Evolutionary conservation across 2,113 vertebrate genomes (phyloP).

Genomic region (Apodemus sylvaticus): DNA sequence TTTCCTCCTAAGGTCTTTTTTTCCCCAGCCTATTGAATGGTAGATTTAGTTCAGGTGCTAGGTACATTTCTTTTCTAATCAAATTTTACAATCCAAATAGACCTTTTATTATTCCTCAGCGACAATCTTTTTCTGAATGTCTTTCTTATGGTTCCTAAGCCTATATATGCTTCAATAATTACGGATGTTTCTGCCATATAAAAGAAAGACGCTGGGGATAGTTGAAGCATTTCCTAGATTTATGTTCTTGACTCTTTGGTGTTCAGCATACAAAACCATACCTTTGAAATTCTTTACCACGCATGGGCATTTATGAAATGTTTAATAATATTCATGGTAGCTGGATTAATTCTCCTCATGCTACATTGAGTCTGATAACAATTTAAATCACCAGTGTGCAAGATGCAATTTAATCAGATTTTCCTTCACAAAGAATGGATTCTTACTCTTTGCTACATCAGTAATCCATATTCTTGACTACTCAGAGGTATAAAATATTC

Average conservation of each 20-base stretch:
- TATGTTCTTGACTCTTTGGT: slow-evolving; percentile 37
- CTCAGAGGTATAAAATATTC: slow-evolving; percentile 19
- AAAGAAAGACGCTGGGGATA: background rate
- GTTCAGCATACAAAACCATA: slow-evolving; percentile 34
- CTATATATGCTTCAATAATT: slow-evolving; percentile 46
- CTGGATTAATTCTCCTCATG: slow-evolving; percentile 48
- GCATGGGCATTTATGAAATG: slow-evolving; percentile 52
- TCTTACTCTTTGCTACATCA: slow-evolving; percentile 37
- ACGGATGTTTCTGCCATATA: background rate
- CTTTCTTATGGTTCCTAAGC: slow-evolving; percentile 33
- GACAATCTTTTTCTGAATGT: slow-evolving; percentile 49
- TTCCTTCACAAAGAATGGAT: slow-evolving; percentile 55
- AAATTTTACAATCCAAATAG: slow-evolving; percentile 51
- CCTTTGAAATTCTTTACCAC: slow-evolving; percentile 54
- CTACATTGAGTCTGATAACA: slow-evolving; percentile 45
- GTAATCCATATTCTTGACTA: slow-evolving; percentile 40
- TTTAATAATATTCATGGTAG: slow-evolving; percentile 64
- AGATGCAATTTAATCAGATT: slow-evolving; percentile 60
- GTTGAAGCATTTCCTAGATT: slow-evolving; percentile 17
- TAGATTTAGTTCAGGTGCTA: slow-evolving; percentile 12
- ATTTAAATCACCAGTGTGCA: slow-evolving; percentile 60
- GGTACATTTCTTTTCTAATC: slow-evolving; percentile 18
- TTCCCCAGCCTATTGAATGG: background rate
- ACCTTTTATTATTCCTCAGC: slow-evolving; percentile 36
- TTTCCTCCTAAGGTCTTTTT: background rate